Conservation (phyloP, 2,888 invertebrate species). For the Archips xylosteana region DNA sequence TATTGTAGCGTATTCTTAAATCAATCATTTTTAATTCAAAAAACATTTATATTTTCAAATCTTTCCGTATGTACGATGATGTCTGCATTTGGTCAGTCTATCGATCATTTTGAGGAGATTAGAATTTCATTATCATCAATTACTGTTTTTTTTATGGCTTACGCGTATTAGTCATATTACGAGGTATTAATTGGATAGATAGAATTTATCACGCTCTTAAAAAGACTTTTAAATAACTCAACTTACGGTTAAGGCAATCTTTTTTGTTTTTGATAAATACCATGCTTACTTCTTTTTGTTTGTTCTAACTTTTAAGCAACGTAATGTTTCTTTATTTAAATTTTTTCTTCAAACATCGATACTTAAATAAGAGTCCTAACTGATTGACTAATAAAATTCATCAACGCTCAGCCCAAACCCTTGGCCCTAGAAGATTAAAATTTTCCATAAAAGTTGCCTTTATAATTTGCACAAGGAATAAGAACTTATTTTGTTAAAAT, state of each 20-base stretch:
- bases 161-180: constrained; percentile 34
- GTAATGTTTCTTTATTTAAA: too few species aligned
- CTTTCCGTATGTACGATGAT: constrained; percentile 16
- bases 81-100: constrained; percentile 32
- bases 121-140: constrained; percentile 41
- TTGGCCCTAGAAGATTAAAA: too few species aligned
- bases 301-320: not conserved
- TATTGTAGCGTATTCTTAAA: not conserved
- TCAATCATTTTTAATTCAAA: not conserved
- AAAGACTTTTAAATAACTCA: not conserved
- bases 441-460: too few species aligned
- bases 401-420: too few species aligned
- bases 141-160: constrained; percentile 34
- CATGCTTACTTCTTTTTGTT: too few species aligned
- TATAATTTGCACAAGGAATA: too few species aligned
- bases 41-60: constrained; percentile 9
- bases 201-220: constrained; percentile 15
- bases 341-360: too few species aligned
- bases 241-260: not conserved
- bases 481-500: too few species aligned
- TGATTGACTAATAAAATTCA: too few species aligned
- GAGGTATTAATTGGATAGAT: constrained; percentile 31
- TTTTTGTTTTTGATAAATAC: not conserved
- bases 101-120: constrained; percentile 39
- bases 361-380: too few species aligned